Evolutionary conservation across 2,113 vertebrate genomes (phyloP), one percentile per base, ranked within the genome.

Genomic region (Motacilla tschutschensis): DNA sequence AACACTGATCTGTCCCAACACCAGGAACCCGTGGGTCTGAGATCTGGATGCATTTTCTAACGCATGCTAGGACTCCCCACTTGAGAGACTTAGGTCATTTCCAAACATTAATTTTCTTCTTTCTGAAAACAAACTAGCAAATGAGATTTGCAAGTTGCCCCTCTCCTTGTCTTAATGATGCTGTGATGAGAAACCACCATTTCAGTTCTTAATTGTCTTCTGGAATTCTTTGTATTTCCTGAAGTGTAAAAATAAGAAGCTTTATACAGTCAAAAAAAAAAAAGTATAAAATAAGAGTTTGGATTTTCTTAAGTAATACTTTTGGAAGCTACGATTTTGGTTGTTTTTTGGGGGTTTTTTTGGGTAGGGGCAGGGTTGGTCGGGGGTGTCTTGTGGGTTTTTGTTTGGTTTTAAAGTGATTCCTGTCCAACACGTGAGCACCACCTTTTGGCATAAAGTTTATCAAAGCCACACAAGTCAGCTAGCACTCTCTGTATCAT

Each of bases 361-460:
- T 53, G 48, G 87, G 57, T 83, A 54, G 28, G 60, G 80, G 15
- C 21, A 11, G 33, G 28, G 29, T 17, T 80, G 5, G 5, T 53
- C 2, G 1, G 6, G 25, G 5, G 5, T 10, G 26, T 13, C 48
- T 81, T 72, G 54, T 33, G 75, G 78, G 67, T 31, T 95, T 88
- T 82, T 96, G 65, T 94, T 92, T 67, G 77, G 59, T 76, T 91
- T 86, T 58, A 90, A 58, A 87, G 64, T 91, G 82, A 92, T 95
- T 95, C 75, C 92, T 90, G 85, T 96, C 89, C 75, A 93, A 96
- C 94, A 95, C 96, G 35, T 95, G 96, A 97, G 96, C 95, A 96
- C 97, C 96, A 96, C 96, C 96, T 97, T 96, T 97, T 96, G 97
- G 97, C 95, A 94, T 91, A 96, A 96, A 97, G 94, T 96, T 95